phyloP scores from a whole-genome alignment of 2,888 invertebrate genomes.

The Dexiosoma caninum region DNA sequence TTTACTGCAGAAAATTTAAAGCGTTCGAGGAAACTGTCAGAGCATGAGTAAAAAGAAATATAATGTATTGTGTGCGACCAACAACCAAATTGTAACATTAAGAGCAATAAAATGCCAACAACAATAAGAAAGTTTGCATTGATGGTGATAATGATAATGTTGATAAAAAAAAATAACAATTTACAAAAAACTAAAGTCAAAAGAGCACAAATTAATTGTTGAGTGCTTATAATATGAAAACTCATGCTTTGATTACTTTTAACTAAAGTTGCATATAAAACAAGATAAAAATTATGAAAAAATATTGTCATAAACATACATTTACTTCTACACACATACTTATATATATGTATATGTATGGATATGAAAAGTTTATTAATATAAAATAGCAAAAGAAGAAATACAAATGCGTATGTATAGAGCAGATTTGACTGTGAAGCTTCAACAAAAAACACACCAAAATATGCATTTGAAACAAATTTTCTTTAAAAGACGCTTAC shows the following conservation, averaged over 20 bases:
- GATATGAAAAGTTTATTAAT: background rate
- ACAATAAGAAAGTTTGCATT: background rate
- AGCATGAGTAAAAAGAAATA: background rate
- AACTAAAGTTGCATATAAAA: constrained; percentile 25
- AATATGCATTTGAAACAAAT: constrained; percentile 39
- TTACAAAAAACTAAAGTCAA: too few species aligned
- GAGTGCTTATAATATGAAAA: constrained; percentile 32
- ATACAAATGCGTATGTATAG: background rate
- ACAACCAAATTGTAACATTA: constrained; percentile 34
- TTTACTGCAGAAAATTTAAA: background rate
- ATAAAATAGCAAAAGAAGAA: background rate
- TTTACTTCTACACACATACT: background rate
- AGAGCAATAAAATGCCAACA: constrained; percentile 38
- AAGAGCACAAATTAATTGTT: constrained; percentile 60
- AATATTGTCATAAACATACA: background rate
- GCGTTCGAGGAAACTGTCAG: constrained; percentile 53
- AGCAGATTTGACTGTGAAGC: too few species aligned
- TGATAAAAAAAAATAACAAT: background rate
- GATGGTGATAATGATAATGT: constrained; percentile 11
- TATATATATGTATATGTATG: background rate
- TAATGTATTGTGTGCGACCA: too few species aligned
- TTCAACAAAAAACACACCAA: constrained; percentile 4
- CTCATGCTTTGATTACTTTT: constrained; percentile 21
- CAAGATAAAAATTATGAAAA: constrained; percentile 3
- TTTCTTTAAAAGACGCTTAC: constrained; percentile 72